A percentile compares a stretch with the other conserved stretches of the same genome.
phyloP scores from a whole-genome alignment of 2,888 invertebrate genomes.

The Clostera curtula region DNA sequence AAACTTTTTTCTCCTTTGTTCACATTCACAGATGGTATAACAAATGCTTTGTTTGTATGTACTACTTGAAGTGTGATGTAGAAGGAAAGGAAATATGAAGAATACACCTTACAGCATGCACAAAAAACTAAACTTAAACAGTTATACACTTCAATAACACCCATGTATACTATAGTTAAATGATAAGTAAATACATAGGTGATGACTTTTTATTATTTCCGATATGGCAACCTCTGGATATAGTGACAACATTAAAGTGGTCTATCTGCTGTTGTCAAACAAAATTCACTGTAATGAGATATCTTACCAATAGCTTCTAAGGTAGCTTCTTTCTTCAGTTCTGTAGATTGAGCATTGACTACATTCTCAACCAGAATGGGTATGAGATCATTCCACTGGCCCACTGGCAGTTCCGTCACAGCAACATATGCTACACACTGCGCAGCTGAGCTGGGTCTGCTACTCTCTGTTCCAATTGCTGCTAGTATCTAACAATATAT shows the following conservation, averaged over 20 bases:
- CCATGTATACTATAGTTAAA: no score
- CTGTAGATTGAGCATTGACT: conserved; percentile 87
- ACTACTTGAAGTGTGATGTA: not conserved
- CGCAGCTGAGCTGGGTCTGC: conserved; percentile 96
- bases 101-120: not conserved
- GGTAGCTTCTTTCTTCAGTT: conserved; percentile 96
- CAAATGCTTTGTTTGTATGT: no score
- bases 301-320: conserved; percentile 97
- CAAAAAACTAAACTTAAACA: no score
- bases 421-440: conserved; percentile 99
- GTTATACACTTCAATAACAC: no score
- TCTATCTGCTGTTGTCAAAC: no score
- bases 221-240: no score
- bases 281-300: no score
- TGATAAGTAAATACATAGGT: no score
- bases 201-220: no score
- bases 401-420: conserved; percentile 94
- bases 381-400: conserved; percentile 95
- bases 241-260: no score
- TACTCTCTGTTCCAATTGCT: conserved; percentile 96
- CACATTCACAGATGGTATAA: no score
- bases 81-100: not conserved
- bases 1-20: no score
- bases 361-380: conserved; percentile 92
- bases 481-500: conserved; percentile 82